phyloP scores from a whole-genome alignment of 2,113 vertebrate species.

The Peromyscus leucopus region DNA sequence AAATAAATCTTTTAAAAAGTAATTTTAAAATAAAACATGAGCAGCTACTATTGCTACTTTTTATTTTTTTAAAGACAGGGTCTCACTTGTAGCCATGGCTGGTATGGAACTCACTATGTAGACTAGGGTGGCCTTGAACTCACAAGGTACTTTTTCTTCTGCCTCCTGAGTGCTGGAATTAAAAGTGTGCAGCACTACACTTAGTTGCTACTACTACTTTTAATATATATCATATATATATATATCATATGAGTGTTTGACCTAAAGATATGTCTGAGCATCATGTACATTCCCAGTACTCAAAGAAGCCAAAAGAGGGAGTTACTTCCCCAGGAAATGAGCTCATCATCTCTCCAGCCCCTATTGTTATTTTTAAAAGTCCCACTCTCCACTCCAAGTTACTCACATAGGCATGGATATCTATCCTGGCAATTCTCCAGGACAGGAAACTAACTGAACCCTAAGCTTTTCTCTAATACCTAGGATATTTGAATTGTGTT shows the following conservation, averaged over 20 bases:
- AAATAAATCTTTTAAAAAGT: background rate
- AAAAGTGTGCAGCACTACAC: background rate
- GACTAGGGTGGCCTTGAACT: background rate
- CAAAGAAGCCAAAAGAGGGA: background rate
- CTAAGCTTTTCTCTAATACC: background rate
- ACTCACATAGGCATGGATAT: background rate
- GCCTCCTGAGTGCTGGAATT: background rate
- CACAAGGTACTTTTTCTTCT: background rate
- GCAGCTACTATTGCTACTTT: background rate
- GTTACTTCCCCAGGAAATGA: background rate
- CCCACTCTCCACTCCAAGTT: background rate
- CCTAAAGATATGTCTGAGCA: background rate
- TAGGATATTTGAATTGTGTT: background rate
- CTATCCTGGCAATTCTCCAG: background rate
- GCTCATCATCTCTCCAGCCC: background rate
- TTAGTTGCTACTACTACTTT: background rate
- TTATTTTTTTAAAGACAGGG: background rate
- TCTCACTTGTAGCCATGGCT: background rate
- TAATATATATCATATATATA: background rate
- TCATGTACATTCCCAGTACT: background rate
- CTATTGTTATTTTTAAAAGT: background rate
- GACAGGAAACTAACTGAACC: background rate
- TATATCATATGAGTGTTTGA: background rate
- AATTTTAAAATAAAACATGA: background rate
- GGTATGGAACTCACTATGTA: background rate